A percentile compares a stretch with the other conserved stretches of the same genome.
Conservation (phyloP, 2,113 vertebrate species). For the Pseudopipra pipra region DNA sequence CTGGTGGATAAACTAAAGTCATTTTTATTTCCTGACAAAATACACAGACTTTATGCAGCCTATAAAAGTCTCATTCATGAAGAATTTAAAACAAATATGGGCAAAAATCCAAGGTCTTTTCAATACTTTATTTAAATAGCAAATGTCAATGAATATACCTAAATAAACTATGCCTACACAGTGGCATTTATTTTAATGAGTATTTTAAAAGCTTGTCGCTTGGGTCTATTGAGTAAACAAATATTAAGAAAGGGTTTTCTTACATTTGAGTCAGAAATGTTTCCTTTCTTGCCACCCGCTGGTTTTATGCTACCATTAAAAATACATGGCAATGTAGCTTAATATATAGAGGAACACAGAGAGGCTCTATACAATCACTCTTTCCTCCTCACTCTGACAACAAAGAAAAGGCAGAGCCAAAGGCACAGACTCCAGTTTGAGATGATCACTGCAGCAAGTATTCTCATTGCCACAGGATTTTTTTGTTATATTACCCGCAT, state of each 20-base stretch:
- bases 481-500: background rate
- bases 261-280: background rate
- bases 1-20: background rate
- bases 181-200: constrained; percentile 14
- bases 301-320: background rate
- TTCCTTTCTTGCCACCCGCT: background rate
- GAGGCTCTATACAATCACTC: background rate
- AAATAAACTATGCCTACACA: background rate
- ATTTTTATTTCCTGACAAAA: background rate
- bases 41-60: background rate
- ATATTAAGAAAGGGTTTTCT: background rate
- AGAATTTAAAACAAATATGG: background rate
- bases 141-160: constrained; percentile 9
- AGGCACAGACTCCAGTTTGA: background rate
- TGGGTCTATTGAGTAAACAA: constrained; percentile 2
- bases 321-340: background rate
- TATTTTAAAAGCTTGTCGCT: background rate
- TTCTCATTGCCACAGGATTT: background rate
- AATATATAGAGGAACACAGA: background rate
- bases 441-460: background rate
- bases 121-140: constrained; percentile 20
- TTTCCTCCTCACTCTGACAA: background rate
- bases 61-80: background rate
- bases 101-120: constrained; percentile 17
- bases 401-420: background rate